Evolutionary conservation across 1,140 invertebrate genomes (phyloP).

Genomic region (Caerostris extrusa): DNA sequence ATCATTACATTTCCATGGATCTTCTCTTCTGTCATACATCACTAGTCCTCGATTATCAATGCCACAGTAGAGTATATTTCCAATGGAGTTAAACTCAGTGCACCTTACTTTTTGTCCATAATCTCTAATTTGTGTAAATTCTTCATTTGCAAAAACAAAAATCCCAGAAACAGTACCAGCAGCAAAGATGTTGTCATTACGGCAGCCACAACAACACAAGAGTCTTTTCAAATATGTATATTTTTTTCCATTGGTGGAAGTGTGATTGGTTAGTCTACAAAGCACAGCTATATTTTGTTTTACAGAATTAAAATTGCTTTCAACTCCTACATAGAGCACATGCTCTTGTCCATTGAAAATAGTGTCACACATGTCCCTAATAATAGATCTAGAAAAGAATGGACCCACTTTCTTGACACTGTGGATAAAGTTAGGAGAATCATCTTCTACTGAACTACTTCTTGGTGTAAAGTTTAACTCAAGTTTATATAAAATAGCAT

Average conservation of each 20-base stretch:
- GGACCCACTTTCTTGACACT: background rate
- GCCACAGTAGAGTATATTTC: constrained; percentile 41
- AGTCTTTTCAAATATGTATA: background rate
- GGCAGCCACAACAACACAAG: background rate
- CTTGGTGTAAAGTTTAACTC: background rate
- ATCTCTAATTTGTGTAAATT: background rate
- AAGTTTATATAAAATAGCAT: constrained; percentile 17
- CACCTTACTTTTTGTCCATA: background rate
- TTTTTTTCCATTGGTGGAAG: background rate
- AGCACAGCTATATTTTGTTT: background rate
- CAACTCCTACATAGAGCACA: background rate
- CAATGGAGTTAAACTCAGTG: background rate
- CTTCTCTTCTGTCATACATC: background rate
- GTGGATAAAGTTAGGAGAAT: background rate
- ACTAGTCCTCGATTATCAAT: background rate
- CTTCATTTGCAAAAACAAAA: background rate
- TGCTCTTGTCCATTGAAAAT: background rate
- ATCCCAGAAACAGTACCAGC: background rate
- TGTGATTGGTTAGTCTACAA: background rate
- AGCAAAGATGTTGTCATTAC: background rate
- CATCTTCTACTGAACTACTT: background rate
- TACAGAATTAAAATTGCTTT: background rate
- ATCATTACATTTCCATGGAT: background rate
- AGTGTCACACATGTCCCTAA: background rate
- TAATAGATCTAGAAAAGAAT: background rate